Base-by-base conservation (phyloP, 2,888 invertebrate genomes). In the Cheilosia vernalis region DNA sequence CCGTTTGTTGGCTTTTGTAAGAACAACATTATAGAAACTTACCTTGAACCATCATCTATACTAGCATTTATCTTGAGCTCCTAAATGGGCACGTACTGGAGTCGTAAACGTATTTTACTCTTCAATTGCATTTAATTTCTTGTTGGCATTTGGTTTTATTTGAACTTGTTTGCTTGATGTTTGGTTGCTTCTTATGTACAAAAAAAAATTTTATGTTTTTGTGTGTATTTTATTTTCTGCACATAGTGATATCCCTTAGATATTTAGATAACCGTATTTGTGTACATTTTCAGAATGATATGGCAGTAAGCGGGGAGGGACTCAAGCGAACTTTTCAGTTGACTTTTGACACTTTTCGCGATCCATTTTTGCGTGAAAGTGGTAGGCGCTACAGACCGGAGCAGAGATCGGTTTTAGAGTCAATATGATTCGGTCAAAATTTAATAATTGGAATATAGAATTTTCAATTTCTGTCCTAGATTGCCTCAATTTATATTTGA, bases 141-240 rank as follows among this genome's bases (percentile, higher is more conserved):
- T 72, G 30, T 74, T 64, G 55, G 4, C 13, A 42, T 77, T 51
- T 64, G 13, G 49, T 80, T 85, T 77, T 3, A 4, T 64, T 67
- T 21, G 42, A 17, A 61, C 49, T 66, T 72, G 1, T 42, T 5
- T 55, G 78, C 83, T 78, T 77, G 72, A 33, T 40, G 53, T 27
- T 84, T 10, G 76, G 70, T 85, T 85, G 81, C 85, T 81, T 76
- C 55, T 76, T 80, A 67, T 51, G 6, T 17, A 6, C 27, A 1
- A 27, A 67, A 61, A 64, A 58, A 47, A 49, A 60, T 37, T 58
- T 9, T 44, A 9, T 9, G 63, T 80, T 64, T 78, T n/a, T 56
- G 49, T 84, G 79, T 85, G 61, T 72, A 76, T 85, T 73, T 56
- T 70, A 66, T 69, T 76, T 85, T 85, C 7, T 85, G 85, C 85